Conservation (phyloP, 2,113 vertebrate species). For the Mastomys natalensis region DNA sequence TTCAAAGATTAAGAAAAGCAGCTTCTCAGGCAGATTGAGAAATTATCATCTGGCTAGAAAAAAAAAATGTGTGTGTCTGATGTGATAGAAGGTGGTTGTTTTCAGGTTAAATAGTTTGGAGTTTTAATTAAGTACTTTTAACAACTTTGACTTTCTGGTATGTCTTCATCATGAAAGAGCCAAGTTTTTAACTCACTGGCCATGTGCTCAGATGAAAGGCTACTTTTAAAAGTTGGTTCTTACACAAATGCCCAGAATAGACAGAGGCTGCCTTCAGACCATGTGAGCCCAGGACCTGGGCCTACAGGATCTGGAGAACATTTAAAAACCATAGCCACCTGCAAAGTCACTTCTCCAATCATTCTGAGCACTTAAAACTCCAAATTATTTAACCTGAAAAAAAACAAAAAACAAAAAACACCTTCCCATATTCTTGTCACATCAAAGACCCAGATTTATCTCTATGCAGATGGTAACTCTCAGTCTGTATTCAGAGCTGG, state of each 20-base stretch:
- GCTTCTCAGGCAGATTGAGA: neutral
- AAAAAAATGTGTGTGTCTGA: neutral
- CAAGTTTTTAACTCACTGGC: neutral
- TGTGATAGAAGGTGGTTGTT: neutral
- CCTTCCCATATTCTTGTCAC: neutral
- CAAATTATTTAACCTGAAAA: neutral
- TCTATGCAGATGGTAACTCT: neutral
- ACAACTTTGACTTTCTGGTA: neutral
- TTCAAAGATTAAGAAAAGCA: neutral
- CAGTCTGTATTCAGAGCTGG: neutral
- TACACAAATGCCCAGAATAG: neutral
- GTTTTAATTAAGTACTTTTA: neutral
- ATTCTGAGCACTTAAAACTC: neutral
- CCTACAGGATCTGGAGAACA: neutral
- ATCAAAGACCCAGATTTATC: neutral
- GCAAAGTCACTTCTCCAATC: neutral
- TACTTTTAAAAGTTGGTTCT: neutral
- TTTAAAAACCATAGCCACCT: neutral
- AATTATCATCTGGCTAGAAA: neutral
- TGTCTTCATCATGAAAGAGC: neutral
- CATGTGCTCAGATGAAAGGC: neutral
- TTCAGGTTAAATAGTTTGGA: neutral
- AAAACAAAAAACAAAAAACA: neutral
- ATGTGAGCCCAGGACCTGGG: neutral
- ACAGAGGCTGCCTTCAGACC: neutral